Evolutionary conservation across 2,888 invertebrate genomes (phyloP), one percentile per base, ranked within the genome.

Genomic region (Sarcophaga rosellei): DNA sequence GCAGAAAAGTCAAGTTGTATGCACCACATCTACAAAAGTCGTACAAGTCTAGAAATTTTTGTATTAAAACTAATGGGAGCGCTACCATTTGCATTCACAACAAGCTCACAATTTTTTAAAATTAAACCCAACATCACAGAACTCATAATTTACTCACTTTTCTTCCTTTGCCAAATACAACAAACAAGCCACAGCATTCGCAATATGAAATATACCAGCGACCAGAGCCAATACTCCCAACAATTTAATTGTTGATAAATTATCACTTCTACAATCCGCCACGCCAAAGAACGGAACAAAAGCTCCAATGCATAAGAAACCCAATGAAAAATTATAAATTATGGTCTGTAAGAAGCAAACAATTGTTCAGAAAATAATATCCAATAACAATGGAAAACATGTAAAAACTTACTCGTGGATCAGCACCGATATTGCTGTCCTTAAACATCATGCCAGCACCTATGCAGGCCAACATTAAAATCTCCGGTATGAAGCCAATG

Each of bases 311-410:
- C 79, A 75, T n/a, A 88, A 12, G 0, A 85, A 3, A 44, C 87
- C 87, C 57, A 85, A 76, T 15, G 87, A 2, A 59, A 88, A 83
- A 72, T 88, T 88, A 57, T 87, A 89, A 59, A 88, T 76, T 44
- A 88, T 84, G 6, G 85, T 69, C 89, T 89, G 53, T 62, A 77
- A 11, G 6, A 73, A 17, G 10, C 35, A 35, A 35, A 10, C 35
- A 35, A 35, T 35, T 35, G 35, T 35, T 35, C 35, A 35, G 35
- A 8, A 20, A 76, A 62, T 63, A 61, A 25, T 47, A 8, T 45
- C n/a, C 3, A 23, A n/a, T n/a, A n/a, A n/a, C n/a, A 44, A 44
- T 15, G 45, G 20, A 12, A 17, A 12, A 25, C 2, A 15, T 47
- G 2, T 1, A 25, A 23, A 77, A 15, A 47, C 76, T 45, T 82